Base-by-base conservation (phyloP, 2,888 invertebrate genomes). In the Hypercompe scribonia region DNA sequence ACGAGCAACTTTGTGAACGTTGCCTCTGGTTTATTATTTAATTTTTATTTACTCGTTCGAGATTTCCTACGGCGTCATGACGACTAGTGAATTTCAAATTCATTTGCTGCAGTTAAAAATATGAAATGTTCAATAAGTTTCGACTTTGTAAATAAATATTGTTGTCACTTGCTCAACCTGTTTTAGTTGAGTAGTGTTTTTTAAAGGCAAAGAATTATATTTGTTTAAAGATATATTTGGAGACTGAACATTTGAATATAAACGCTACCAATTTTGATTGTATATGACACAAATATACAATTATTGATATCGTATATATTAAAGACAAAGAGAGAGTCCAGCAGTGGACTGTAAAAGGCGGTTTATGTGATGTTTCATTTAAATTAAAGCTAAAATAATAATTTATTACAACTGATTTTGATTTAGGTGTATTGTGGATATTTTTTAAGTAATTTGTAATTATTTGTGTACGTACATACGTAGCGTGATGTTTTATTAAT, bases 41-140 rank as follows among this genome's bases (percentile, higher is more conserved):
- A 86, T 84, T 81, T 85, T 81, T 87, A 86, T 87, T 87, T 87
- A 88, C 86, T 86, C 84, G 80, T 78, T 75, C 78, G 69, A 76
- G 79, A 84, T 83, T 84, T 81, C 72, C 81, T 70, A 68, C 77
- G 74, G 78, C 70, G 78, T 74, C 74, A 75, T 74, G 81, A 80
- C 77, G 78, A 72, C 76, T 71, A 66, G 77, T 72, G 84, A 84
- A 84, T 84, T 84, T 77, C 50, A 81, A 79, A 80, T 84, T 84
- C 78, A 82, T 82, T 82, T 74, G 71, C 66, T 68, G 77, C 74
- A 73, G 78, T 81, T 83, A 74, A 79, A 81, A 80, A 78, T 78
- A 67, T 68, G 68, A 75, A 78, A 79, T 73, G 76, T 71, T 58
- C 72, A 70, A 64, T 72, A 66, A 71, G 46, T 83, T 70, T 68